phyloP scores from a whole-genome alignment of 1,140 invertebrate species.

The Tetraneura akinire region DNA sequence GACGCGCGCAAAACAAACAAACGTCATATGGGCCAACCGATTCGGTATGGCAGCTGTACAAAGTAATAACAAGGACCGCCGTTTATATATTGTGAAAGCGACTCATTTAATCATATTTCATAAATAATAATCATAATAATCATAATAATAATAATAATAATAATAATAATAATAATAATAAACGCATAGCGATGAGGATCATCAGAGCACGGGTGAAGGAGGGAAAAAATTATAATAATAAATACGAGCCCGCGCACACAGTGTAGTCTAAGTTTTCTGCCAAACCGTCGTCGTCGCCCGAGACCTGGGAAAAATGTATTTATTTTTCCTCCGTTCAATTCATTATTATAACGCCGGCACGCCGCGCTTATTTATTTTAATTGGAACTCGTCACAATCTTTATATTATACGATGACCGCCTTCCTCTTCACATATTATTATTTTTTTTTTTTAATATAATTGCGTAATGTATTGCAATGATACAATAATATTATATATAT shows the following conservation, averaged over 20 bases:
- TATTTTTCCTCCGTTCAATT: slow-evolving; percentile 23
- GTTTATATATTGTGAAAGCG: slow-evolving; percentile 45
- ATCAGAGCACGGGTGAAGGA: neutral
- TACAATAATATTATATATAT: neutral
- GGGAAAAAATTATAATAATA: slow-evolving; percentile 44
- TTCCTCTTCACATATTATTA: neutral
- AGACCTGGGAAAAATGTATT: slow-evolving; percentile 20
- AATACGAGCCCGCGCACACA: slow-evolving; percentile 8
- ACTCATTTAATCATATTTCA: slow-evolving; percentile 47
- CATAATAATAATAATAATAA: slow-evolving; percentile 44
- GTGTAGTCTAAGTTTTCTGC: slow-evolving; percentile 22
- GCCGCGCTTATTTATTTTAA: slow-evolving; percentile 13
- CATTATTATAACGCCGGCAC: neutral
- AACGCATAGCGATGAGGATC: neutral
- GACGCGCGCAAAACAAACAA: slow-evolving; percentile 26
- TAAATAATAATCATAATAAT: slow-evolving; percentile 44
- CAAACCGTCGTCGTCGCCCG: neutral
- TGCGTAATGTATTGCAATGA: neutral
- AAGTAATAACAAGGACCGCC: slow-evolving; percentile 42
- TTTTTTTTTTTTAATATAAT: no score
- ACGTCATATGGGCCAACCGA: slow-evolving; percentile 33
- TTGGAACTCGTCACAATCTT: neutral
- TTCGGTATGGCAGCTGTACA: slow-evolving; percentile 43
- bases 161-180: slow-evolving; percentile 46
- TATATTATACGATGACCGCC: neutral